Conservation (phyloP, 2,888 invertebrate species). For the Ornithoptera priamus region DNA sequence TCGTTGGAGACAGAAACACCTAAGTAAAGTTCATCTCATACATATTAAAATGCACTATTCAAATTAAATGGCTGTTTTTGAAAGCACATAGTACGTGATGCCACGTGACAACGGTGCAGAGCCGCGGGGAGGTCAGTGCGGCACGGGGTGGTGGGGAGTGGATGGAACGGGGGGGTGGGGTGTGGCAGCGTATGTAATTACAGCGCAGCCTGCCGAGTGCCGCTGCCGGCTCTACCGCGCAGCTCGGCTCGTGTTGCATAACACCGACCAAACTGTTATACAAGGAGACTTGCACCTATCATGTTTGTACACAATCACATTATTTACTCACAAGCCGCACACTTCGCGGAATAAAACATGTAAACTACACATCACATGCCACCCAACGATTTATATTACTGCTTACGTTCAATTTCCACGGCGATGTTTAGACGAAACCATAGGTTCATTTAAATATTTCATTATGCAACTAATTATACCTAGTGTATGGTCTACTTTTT, state of each 20-base stretch:
- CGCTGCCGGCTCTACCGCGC: constrained; percentile 31
- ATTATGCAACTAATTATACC: not conserved
- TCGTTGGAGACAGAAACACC: constrained; percentile 15
- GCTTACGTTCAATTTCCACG: constrained; percentile 18
- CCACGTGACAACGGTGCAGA: constrained; percentile 38
- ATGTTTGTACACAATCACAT: constrained; percentile 63
- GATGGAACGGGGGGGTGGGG: constrained; percentile 34
- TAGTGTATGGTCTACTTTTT: not conserved
- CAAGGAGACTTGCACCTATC: constrained; percentile 46
- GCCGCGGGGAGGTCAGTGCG: constrained; percentile 35
- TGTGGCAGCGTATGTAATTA: constrained; percentile 64
- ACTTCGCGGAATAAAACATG: constrained; percentile 29
- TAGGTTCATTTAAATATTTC: not conserved
- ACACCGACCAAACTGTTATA: constrained; percentile 52
- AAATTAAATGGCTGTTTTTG: constrained; percentile 26
- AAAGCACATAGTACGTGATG: constrained; percentile 32
- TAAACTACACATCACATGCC: constrained; percentile 21
- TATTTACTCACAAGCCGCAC: constrained; percentile 55
- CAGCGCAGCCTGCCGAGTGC: constrained; percentile 50
- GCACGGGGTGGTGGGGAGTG: constrained; percentile 34
- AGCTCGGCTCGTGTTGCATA: constrained; percentile 62
- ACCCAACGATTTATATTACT: constrained; percentile 4
- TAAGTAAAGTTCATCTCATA: constrained; percentile 19
- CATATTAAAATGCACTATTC: constrained; percentile 23
- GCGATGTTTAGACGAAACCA: constrained; percentile 37